Evolutionary conservation across 2,888 invertebrate genomes (phyloP), one percentile per base, ranked within the genome.

Genomic region (Machimus rusticus): DNA sequence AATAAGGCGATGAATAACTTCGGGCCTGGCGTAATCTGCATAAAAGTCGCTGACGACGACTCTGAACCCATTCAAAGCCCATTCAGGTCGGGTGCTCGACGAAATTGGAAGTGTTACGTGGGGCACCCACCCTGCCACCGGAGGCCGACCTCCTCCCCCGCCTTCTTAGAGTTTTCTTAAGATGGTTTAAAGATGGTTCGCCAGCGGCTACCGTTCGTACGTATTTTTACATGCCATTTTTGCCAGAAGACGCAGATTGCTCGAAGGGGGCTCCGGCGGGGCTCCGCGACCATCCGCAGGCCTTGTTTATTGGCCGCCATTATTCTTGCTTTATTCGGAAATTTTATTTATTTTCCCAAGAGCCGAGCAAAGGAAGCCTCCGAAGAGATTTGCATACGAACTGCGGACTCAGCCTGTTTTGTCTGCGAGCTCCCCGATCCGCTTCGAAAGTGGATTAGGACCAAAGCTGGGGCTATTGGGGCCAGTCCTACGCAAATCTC

Each of bases 241-340:
- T 0, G 76, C 5, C 74, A 12, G n/a, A n/a, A 76, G 37, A 34
- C 74, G n/a, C n/a, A 28, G 28, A 76, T 16, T 12, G 43, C 46
- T 3, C 12, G 19, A 66, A n/a, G 66, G 66, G 23, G 66, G 28
- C 66, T 66, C 66, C 66, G 28, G 14, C 55, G 55, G 19, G 55
- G 9, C 19, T 55, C 66, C 9, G 12, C 66, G 66, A 66, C 16
- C 39, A 43, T 78, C 78, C 78, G 28, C 78, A 78, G 14, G 39
- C 78, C 43, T 78, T 78, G 78, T 78, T 78, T 78, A 78, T 78
- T 43, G 78, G 39, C 37, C 43, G 78, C 78, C 78, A 78, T 78
- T 78, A 78, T 78, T 78, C 78, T 46, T 78, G 16, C 78, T 78
- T 78, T 78, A 78, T 78, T 37, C 78, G 43, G 78, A 78, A 78